Evolutionary conservation across 2,797 vertebrate species (phyloP).

Genomic region (Pseudotriccus pelzelni): DNA sequence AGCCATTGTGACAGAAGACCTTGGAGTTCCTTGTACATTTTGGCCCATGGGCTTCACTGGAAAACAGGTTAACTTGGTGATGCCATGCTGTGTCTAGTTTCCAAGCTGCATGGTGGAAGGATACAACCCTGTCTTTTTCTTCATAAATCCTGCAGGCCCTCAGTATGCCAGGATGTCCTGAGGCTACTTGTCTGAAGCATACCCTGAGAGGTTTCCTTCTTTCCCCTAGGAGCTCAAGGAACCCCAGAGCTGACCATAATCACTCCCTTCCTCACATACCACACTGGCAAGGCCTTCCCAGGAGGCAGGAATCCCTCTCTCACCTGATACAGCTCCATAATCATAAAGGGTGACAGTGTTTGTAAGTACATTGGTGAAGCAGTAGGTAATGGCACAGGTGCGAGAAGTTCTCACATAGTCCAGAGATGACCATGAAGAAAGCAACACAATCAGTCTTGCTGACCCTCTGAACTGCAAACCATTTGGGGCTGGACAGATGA

Average conservation of each 20-base stretch:
- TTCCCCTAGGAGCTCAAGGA: neutral
- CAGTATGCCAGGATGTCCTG: neutral
- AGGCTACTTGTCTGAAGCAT: neutral
- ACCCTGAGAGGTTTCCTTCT: neutral
- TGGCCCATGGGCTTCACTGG: accelerated
- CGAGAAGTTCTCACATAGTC: neutral
- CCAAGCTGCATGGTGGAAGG: neutral
- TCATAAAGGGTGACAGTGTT: neutral
- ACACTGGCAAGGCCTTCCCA: neutral
- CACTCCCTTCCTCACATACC: neutral
- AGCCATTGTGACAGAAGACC: neutral
- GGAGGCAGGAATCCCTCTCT: neutral
- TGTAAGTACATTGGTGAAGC: neutral
- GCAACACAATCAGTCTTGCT: neutral
- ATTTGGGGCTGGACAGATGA: accelerated
- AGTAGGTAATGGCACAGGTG: neutral
- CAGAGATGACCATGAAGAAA: neutral
- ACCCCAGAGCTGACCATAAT: neutral
- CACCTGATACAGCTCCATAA: neutral
- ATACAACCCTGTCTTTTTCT: neutral
- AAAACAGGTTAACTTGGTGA: neutral
- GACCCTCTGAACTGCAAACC: neutral
- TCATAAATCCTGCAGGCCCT: neutral
- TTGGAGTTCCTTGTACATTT: neutral
- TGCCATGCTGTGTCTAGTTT: neutral